phyloP scores from a whole-genome alignment of 2,113 vertebrate species.

The Boulengeromyrus knoepffleri region DNA sequence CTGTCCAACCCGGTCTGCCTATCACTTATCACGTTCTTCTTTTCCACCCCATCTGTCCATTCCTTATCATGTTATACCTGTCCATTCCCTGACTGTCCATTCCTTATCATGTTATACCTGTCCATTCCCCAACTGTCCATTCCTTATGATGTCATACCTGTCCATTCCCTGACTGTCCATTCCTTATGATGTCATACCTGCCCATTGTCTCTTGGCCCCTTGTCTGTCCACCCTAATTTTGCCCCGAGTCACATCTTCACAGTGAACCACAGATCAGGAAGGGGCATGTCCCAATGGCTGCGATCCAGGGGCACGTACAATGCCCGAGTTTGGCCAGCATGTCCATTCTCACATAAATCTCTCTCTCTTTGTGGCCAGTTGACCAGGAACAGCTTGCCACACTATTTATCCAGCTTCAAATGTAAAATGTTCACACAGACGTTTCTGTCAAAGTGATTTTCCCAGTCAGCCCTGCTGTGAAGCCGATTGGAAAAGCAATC shows the following conservation, averaged over 20 bases:
- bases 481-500: background rate
- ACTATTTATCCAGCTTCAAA: conserved; percentile 46
- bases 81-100: background rate
- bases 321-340: conserved; percentile 47
- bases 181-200: background rate
- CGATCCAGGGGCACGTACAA: conserved; percentile 5
- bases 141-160: background rate
- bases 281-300: background rate
- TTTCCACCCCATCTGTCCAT: background rate
- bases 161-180: background rate
- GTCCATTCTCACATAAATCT: conserved; percentile 56
- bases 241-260: background rate
- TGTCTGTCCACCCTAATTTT: background rate
- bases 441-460: conserved; percentile 28
- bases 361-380: conserved; percentile 30
- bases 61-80: background rate
- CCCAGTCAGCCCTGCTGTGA: conserved; percentile 20
- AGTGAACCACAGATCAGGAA: conserved; percentile 20
- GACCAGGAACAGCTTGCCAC: conserved; percentile 45
- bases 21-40: background rate
- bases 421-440: background rate
- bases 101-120: background rate
- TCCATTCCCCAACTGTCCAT: background rate
- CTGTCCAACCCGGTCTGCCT: background rate
- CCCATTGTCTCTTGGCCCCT: background rate